Base-by-base conservation (phyloP, 1,140 invertebrate genomes). In the Phortica variegata region DNA sequence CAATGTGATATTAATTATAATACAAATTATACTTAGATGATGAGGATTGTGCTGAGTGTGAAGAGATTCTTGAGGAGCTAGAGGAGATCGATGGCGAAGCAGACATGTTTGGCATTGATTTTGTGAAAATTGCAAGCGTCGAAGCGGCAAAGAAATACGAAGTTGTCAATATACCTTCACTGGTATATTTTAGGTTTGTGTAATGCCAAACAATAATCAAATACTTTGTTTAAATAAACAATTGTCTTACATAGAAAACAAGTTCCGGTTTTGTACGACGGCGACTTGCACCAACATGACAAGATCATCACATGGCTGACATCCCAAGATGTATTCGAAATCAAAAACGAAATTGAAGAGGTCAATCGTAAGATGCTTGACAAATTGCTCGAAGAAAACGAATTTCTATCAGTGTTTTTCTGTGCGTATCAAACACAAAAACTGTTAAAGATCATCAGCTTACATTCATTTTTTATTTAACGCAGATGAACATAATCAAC, bases 301-400 rank as follows among this genome's bases (percentile, higher is more conserved):
- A 89, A 85, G 72, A 85, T 95, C 19, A 78, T 94, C 1, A 82
- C 86, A 49, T 97, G 93, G 93, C 77, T 96, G 10, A 95, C 93
- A 8, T 93, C 91, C 10, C 91, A 95, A 74, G 93, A 97, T 76
- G 90, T 94, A 17, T 95, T 97, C 78, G 91, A 95, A 79, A 88
- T 95, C 26, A 93, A 94, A 80, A 94, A 95, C 75, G 93, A 96
- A 83, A 96, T 97, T 65, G 93, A 95, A 77, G 92, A 95, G 77
- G 92, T 96, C 1, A 96, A 95, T 74, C 84, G 88, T 33, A 93
- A 95, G 78, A 95, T 97, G 93, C 78, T 97, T 36, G 91, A 95
- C 57, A 96, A 96, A 77, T 76, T 95, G 2, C 78, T 97, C 2
- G 92, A 95, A 56, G 93, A 95, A 76, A 95, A 95, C 65, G 93